Evolutionary conservation across 2,797 vertebrate genomes (phyloP).

Genomic region (Enteromius thamalakanensis): DNA sequence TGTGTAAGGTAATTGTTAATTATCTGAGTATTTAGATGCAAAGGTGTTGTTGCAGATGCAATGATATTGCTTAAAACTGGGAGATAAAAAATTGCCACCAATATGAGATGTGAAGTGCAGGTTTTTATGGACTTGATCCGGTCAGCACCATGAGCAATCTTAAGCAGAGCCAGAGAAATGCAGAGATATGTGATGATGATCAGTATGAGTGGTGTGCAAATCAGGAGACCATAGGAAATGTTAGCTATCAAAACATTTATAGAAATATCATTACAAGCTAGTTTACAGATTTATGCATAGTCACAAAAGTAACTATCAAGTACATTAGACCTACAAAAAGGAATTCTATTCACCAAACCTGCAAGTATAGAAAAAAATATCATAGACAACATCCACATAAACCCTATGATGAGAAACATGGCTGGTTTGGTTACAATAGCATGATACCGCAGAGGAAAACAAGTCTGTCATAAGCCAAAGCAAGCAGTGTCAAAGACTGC

Average conservation of each 20-base stretch:
- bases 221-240: neutral
- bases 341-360: slow-evolving; percentile 53
- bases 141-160: slow-evolving; percentile 56
- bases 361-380: too few species aligned
- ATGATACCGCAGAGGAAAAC: slow-evolving; percentile 52
- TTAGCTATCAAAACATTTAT: slow-evolving; percentile 39
- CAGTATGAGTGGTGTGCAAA: slow-evolving; percentile 60
- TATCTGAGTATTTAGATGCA: slow-evolving; percentile 67
- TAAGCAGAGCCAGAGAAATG: slow-evolving; percentile 60
- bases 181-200: slow-evolving; percentile 62
- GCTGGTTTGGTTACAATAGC: slow-evolving; percentile 36
- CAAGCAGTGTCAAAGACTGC: slow-evolving; percentile 47
- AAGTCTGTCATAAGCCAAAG: slow-evolving; percentile 54
- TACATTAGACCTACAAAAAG: slow-evolving; percentile 66
- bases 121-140: slow-evolving; percentile 65
- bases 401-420: slow-evolving; percentile 12
- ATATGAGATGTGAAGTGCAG: slow-evolving; percentile 67
- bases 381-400: slow-evolving; percentile 29
- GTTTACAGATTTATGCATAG: slow-evolving; percentile 52
- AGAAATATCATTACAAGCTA: slow-evolving; percentile 66
- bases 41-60: slow-evolving; percentile 28
- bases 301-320: slow-evolving; percentile 69
- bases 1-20: slow-evolving; percentile 64
- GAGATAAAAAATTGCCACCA: slow-evolving; percentile 66
- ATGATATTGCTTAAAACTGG: slow-evolving; percentile 55